Conservation (phyloP, 2,888 invertebrate genomes). For the Malthinus flaveolus region DNA sequence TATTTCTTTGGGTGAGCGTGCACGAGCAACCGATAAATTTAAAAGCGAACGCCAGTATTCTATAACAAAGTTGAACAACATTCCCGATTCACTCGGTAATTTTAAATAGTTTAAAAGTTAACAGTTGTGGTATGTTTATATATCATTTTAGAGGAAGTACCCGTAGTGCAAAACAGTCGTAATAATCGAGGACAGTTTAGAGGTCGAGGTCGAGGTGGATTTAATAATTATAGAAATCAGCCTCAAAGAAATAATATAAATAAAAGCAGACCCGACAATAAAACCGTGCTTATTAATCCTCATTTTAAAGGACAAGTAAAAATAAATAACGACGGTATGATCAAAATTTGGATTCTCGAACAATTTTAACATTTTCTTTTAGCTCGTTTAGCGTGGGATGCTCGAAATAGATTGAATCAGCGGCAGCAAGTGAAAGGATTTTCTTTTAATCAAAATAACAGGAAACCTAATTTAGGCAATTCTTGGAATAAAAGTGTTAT, state of each 20-base stretch:
- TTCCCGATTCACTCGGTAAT: conserved; percentile 32
- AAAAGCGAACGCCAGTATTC: conserved; percentile 35
- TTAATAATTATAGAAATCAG: not conserved
- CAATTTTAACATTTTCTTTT: conserved; percentile 15
- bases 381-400: conserved; percentile 39
- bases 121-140: not conserved
- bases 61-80: conserved; percentile 20
- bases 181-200: conserved; percentile 5
- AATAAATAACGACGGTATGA: conserved; percentile 58
- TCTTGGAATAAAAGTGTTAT: conserved; percentile 28
- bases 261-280: conserved; percentile 40
- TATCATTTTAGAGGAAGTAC: conserved; percentile 12
- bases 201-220: conserved; percentile 10
- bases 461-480: conserved; percentile 19
- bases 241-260: conserved; percentile 10
- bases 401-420: conserved; percentile 12
- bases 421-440: conserved; percentile 10
- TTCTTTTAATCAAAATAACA: conserved; percentile 10
- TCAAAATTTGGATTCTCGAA: conserved; percentile 4
- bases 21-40: conserved; percentile 35
- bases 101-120: not conserved
- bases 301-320: conserved; percentile 66
- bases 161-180: not conserved
- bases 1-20: conserved; percentile 32
- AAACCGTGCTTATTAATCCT: conserved; percentile 70